Conservation (phyloP, 1,140 invertebrate species). For the Procambarus clarkii region DNA sequence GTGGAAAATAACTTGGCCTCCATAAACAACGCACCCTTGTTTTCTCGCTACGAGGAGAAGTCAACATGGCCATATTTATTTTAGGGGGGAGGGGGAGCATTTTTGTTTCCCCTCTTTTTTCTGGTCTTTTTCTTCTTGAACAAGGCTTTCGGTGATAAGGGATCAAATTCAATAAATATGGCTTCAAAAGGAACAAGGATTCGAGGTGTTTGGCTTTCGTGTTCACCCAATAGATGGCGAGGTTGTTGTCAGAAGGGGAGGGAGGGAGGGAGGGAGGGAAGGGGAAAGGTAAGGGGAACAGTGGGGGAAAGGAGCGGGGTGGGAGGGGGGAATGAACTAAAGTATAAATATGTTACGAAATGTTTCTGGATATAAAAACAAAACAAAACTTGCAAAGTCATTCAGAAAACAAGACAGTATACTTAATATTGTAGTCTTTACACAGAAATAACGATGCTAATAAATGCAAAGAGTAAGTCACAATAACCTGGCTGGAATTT, state of each 20-base stretch:
- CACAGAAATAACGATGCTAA: too few relatives aligned
- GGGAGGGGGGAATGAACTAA: too few relatives aligned
- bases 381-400: too few relatives aligned
- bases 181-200: constrained; percentile 22
- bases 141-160: constrained; percentile 50
- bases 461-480: too few relatives aligned
- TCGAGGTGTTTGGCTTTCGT: too few relatives aligned
- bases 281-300: neutral
- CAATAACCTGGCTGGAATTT: too few relatives aligned
- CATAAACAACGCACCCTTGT: constrained; percentile 62
- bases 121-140: constrained; percentile 16
- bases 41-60: constrained; percentile 54
- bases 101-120: neutral
- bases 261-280: neutral
- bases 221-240: too few relatives aligned
- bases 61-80: constrained; percentile 59
- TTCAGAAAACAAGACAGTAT: too few relatives aligned
- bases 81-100: neutral
- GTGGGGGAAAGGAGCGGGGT: neutral
- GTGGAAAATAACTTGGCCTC: constrained; percentile 60
- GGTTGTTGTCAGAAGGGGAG: neutral
- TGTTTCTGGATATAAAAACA: too few relatives aligned
- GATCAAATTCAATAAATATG: constrained; percentile 67
- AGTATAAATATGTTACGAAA: too few relatives aligned
- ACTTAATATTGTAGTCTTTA: too few relatives aligned